Evolutionary conservation across 2,113 vertebrate genomes (phyloP).

Genomic region (Atrichornis clamosus): DNA sequence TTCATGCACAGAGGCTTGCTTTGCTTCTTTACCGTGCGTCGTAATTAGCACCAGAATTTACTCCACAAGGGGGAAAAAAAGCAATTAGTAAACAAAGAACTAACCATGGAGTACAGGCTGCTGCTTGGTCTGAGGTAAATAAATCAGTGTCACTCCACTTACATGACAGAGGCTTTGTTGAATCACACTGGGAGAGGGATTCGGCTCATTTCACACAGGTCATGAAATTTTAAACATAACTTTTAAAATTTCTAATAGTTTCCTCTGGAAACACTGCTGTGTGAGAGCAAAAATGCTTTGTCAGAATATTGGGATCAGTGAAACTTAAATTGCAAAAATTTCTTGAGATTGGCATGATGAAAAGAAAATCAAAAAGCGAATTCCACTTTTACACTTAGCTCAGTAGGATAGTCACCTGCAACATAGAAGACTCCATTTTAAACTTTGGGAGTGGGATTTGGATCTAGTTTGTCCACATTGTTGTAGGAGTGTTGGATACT

Average conservation of each 20-base stretch:
- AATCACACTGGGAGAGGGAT: not conserved
- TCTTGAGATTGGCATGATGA: not conserved
- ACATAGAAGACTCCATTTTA: not conserved
- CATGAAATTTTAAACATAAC: constrained; percentile 7
- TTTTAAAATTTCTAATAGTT: constrained; percentile 13
- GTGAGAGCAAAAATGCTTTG: not conserved
- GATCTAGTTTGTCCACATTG: not conserved
- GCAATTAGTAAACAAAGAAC: not conserved
- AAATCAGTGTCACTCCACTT: not conserved
- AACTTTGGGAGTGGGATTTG: not conserved
- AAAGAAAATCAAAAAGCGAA: not conserved
- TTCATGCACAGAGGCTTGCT: not conserved
- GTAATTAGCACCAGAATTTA: not conserved
- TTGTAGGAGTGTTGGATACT: not conserved
- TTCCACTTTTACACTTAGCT: not conserved
- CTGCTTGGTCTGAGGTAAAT: not conserved
- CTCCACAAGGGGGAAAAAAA: rapidly evolving
- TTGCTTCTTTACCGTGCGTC: not conserved
- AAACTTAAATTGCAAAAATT: not conserved
- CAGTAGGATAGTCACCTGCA: not conserved
- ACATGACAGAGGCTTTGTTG: not conserved
- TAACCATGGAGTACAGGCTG: not conserved
- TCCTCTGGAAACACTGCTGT: not conserved
- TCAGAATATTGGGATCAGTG: not conserved
- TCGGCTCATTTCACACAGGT: not conserved